A percentile compares a stretch with the other conserved stretches of the same genome.
Conservation (phyloP, 1,140 invertebrate species). For the Habropoda laboriosa region DNA sequence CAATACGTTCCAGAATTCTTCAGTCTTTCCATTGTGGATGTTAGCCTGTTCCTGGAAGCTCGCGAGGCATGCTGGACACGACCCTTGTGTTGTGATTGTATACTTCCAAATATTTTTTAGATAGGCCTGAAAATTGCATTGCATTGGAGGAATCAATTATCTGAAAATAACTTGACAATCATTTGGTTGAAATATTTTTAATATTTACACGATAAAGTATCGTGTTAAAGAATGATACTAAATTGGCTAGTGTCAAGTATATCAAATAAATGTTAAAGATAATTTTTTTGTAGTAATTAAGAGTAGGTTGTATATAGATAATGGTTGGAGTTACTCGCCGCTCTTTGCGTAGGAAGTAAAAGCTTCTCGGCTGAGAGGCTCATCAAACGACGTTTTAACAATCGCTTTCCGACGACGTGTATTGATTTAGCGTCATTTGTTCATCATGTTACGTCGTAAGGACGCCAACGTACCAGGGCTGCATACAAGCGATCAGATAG, state of each 20-base stretch:
- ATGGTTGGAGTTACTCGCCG: background rate
- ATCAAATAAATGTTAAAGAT: background rate
- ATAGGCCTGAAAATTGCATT: background rate
- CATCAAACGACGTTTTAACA: constrained; percentile 36
- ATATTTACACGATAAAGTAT: no score
- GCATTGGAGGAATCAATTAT: background rate
- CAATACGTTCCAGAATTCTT: constrained; percentile 41
- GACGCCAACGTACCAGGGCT: constrained; percentile 78
- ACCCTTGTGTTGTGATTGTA: constrained; percentile 60
- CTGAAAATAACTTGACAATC: background rate
- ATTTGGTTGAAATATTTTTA: background rate
- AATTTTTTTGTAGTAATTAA: background rate
- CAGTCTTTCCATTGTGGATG: constrained; percentile 65
- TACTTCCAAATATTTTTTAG: constrained; percentile 4
- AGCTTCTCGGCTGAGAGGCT: background rate
- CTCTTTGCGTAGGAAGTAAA: background rate
- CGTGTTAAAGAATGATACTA: background rate
- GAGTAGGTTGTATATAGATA: background rate
- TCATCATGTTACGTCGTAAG: constrained; percentile 81
- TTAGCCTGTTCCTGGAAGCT: constrained; percentile 75
- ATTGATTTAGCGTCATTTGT: constrained; percentile 81
- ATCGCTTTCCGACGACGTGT: constrained; percentile 54
- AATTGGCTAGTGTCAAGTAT: background rate
- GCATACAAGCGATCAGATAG: constrained; percentile 67
- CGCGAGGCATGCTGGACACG: constrained; percentile 75